Evolutionary conservation across 1,140 invertebrate species (phyloP).

Genomic region (Drosophila seguyi): DNA sequence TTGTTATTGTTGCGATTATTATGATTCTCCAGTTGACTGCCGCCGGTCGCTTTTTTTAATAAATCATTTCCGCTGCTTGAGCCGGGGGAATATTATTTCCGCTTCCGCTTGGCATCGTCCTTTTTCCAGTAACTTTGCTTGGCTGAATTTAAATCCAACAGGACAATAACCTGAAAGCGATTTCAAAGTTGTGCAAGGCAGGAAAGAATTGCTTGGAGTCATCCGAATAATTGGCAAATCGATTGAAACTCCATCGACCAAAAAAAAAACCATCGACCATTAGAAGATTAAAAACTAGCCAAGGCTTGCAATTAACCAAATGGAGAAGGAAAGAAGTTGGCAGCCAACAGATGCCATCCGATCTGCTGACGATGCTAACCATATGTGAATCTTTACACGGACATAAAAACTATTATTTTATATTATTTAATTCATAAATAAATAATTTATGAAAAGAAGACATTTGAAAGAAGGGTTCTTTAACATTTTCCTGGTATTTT

Average conservation of each 20-base stretch:
- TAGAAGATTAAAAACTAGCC: slow-evolving; percentile 70
- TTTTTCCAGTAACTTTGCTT: slow-evolving; percentile 52
- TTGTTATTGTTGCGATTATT: slow-evolving; percentile 32
- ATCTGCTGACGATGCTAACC: slow-evolving; percentile 14
- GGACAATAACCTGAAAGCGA: slow-evolving; percentile 18
- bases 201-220: slow-evolving; percentile 20
- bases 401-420: not conserved
- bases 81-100: slow-evolving; percentile 67
- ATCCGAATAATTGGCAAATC: slow-evolving; percentile 55
- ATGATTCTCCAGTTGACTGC: slow-evolving; percentile 44
- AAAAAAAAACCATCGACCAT: slow-evolving; percentile 41
- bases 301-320: slow-evolving; percentile 48
- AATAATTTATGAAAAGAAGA: too few species aligned
- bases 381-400: slow-evolving; percentile 4
- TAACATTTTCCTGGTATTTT: not conserved
- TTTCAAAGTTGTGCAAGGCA: not conserved
- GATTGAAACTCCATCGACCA: slow-evolving; percentile 31
- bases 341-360: slow-evolving; percentile 15
- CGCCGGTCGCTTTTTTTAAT: slow-evolving; percentile 69
- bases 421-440: too few species aligned
- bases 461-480: not conserved
- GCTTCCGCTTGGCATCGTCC: slow-evolving; percentile 40
- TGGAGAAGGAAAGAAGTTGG: slow-evolving; percentile 15
- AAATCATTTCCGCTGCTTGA: slow-evolving; percentile 81
- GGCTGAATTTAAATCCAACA: slow-evolving; percentile 23